Conservation (phyloP, 2,797 vertebrate species). For the Acomys russatus region DNA sequence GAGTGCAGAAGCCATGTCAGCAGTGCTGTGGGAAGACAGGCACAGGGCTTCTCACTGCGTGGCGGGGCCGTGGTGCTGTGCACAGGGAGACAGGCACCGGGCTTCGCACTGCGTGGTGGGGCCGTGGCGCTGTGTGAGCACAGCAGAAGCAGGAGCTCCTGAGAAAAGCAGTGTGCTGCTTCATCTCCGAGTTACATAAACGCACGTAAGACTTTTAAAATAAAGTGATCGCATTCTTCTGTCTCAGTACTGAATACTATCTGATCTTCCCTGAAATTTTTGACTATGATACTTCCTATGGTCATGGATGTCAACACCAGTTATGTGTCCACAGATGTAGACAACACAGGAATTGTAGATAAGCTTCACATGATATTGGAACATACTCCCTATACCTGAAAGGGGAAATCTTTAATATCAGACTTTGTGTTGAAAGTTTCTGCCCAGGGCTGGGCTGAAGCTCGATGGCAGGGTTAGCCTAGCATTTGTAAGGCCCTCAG, state of each 20-base stretch:
- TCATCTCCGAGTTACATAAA: slow-evolving; percentile 1
- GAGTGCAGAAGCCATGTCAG: slow-evolving; percentile 8
- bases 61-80: not conserved
- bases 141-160: not conserved
- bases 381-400: not conserved
- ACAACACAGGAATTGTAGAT: not conserved
- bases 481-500: not conserved
- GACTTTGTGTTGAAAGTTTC: not conserved
- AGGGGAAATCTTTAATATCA: not conserved
- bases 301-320: not conserved
- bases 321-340: not conserved
- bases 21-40: not conserved
- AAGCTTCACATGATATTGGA: slow-evolving; percentile 1
- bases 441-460: not conserved
- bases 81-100: not conserved
- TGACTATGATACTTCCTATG: not conserved
- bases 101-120: not conserved
- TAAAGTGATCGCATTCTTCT: not conserved
- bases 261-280: not conserved
- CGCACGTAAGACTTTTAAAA: slow-evolving; percentile 19
- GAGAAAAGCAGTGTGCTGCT: not conserved
- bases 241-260: not conserved
- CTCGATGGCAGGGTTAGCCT: not conserved
- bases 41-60: not conserved
- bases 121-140: slow-evolving; percentile 20